Evolutionary conservation across 2,888 invertebrate species (phyloP).

Genomic region (Dicycla oo): DNA sequence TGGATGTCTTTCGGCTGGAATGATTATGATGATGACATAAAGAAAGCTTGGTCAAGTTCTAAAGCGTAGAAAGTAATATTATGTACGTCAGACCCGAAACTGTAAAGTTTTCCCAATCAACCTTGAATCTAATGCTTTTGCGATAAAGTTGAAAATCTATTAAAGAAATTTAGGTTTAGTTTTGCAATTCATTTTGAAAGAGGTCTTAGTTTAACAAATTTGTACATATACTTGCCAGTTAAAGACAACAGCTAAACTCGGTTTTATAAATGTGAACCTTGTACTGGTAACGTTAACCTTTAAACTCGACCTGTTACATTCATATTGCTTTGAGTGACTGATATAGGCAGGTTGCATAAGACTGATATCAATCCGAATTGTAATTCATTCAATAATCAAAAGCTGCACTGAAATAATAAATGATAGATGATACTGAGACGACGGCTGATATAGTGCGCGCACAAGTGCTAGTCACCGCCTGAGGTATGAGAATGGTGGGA

Average conservation of each 20-base stretch:
- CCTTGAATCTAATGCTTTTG: too few species aligned
- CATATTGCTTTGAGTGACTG: constrained; percentile 17
- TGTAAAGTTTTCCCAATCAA: too few species aligned
- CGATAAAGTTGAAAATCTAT: too few species aligned
- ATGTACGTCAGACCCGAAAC: background rate
- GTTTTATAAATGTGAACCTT: background rate
- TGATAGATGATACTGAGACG: background rate
- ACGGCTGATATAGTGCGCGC: too few species aligned
- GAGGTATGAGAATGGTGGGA: too few species aligned
- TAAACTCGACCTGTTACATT: background rate
- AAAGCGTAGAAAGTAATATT: background rate
- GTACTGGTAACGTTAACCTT: background rate
- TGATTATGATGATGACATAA: background rate
- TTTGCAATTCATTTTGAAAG: background rate
- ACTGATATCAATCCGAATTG: background rate
- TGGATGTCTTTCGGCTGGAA: too few species aligned
- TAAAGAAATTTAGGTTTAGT: too few species aligned
- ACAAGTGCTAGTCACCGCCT: too few species aligned
- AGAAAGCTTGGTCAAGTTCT: background rate
- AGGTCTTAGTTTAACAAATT: too few species aligned
- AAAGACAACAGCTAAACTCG: too few species aligned
- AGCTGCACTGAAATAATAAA: background rate
- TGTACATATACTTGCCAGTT: background rate
- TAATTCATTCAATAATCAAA: background rate
- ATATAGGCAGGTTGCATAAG: background rate